Evolutionary conservation across 2,797 vertebrate genomes (phyloP).

Genomic region (Mormyrus hasselquistii): DNA sequence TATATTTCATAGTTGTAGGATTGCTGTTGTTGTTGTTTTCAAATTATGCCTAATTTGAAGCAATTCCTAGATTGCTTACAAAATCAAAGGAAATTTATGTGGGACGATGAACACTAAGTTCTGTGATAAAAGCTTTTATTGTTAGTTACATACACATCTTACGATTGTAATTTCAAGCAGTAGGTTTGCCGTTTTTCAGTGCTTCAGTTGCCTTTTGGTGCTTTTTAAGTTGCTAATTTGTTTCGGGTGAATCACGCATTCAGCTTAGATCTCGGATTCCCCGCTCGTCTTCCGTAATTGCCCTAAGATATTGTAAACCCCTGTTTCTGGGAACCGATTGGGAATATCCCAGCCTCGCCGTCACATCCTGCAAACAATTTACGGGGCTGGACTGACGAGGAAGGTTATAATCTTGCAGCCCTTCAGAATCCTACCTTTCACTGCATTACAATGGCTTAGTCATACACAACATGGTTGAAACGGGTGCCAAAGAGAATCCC

Average conservation of each 20-base stretch:
- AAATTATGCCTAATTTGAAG: neutral
- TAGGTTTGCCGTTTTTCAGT: neutral
- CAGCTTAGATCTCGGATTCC: neutral
- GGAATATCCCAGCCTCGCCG: neutral
- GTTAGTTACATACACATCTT: neutral
- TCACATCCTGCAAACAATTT: neutral
- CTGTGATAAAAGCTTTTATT: neutral
- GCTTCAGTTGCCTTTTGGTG: neutral
- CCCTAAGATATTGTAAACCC: neutral
- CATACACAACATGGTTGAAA: neutral
- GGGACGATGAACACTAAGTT: neutral
- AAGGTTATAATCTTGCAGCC: neutral
- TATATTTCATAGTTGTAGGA: neutral
- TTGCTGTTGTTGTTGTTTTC: neutral
- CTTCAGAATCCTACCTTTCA: neutral
- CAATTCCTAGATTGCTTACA: neutral
- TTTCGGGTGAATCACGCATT: neutral
- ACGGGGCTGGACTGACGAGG: neutral
- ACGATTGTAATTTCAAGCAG: neutral
- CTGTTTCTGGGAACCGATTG: neutral
- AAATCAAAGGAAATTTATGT: neutral
- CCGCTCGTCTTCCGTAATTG: neutral
- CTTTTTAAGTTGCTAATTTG: neutral
- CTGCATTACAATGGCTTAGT: neutral
- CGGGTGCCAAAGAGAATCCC: neutral